A percentile compares a stretch with the other conserved stretches of the same genome.
Evolutionary conservation across 2,797 vertebrate species (phyloP).

Genomic region (Gouania willdenowi): DNA sequence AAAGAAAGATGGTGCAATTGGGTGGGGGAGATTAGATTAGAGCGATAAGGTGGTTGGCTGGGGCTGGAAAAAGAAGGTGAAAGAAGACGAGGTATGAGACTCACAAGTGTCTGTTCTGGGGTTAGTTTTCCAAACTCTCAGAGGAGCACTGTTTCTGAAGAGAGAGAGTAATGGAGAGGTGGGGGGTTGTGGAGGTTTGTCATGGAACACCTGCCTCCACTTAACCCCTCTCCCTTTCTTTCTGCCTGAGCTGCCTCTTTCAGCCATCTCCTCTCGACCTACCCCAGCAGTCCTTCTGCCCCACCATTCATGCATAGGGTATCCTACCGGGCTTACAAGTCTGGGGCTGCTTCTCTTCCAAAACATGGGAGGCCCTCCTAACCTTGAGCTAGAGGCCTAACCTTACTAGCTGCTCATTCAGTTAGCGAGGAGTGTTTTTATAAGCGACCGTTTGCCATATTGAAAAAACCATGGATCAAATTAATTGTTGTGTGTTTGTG

Average conservation of each 20-base stretch:
- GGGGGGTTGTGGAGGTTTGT: slow-evolving; percentile 63
- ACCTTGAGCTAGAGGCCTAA: slow-evolving; percentile 52
- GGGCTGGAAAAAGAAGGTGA: slow-evolving; percentile 42
- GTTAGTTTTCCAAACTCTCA: slow-evolving; percentile 37
- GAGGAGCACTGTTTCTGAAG: slow-evolving; percentile 26
- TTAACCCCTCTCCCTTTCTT: slow-evolving; percentile 79
- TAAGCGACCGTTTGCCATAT: too few species aligned
- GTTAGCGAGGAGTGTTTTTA: neutral
- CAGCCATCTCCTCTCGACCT: slow-evolving; percentile 64
- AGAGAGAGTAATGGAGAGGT: slow-evolving; percentile 32
- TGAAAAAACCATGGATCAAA: too few species aligned
- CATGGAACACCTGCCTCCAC: slow-evolving; percentile 80
- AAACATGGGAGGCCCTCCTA: slow-evolving; percentile 58
- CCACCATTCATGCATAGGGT: slow-evolving; percentile 39
- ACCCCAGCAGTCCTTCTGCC: slow-evolving; percentile 33
- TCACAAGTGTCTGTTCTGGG: slow-evolving; percentile 56
- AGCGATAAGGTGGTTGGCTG: slow-evolving; percentile 46
- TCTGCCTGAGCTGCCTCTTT: slow-evolving; percentile 82
- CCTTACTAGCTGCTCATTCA: slow-evolving; percentile 18
- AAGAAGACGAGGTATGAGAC: slow-evolving; percentile 42
- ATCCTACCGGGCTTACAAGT: slow-evolving; percentile 39
- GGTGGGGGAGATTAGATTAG: slow-evolving; percentile 53
- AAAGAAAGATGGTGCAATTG: slow-evolving; percentile 43
- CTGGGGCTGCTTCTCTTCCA: slow-evolving; percentile 52
- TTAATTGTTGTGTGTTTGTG: too few species aligned